Evolutionary conservation across 1,140 invertebrate genomes (phyloP).

Genomic region (Tetragonula clypearis): DNA sequence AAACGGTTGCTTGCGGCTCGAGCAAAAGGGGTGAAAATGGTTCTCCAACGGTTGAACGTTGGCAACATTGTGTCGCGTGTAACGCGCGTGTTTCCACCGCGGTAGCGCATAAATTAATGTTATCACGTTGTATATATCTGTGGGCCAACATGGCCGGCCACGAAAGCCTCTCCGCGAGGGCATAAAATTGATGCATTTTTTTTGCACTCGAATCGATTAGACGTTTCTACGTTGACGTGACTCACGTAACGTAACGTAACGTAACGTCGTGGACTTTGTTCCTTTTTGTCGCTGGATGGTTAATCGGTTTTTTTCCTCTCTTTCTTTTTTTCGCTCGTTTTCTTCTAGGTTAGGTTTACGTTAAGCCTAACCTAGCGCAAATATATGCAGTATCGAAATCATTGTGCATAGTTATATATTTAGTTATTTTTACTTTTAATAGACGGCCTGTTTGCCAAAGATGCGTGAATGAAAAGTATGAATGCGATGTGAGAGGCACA

Average conservation of each 20-base stretch:
- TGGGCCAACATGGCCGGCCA: neutral
- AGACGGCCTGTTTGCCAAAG: too few species aligned
- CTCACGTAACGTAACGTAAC: constrained; percentile 52
- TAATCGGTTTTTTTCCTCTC: neutral
- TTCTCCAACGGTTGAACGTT: constrained; percentile 19
- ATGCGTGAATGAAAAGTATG: too few species aligned
- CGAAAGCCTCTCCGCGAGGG: constrained; percentile 39
- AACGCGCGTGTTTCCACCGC: constrained; percentile 6
- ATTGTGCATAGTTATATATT: too few species aligned
- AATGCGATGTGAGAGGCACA: too few species aligned
- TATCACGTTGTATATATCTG: constrained; percentile 49
- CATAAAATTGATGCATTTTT: constrained; percentile 59
- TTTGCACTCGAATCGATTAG: constrained; percentile 51
- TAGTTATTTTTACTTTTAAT: too few species aligned
- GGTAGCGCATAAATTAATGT: constrained; percentile 57
- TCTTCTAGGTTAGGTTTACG: neutral
- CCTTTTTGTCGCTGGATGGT: neutral
- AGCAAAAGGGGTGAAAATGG: constrained; percentile 18
- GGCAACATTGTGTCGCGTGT: constrained; percentile 48
- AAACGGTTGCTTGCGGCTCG: constrained; percentile 44
- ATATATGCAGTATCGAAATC: neutral
- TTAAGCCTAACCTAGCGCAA: neutral
- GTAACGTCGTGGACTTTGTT: constrained; percentile 18
- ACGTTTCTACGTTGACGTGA: constrained; percentile 31
- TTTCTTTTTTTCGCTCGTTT: neutral